phyloP scores from a whole-genome alignment of 2,797 vertebrate species.

The Eremophila alpestris region DNA sequence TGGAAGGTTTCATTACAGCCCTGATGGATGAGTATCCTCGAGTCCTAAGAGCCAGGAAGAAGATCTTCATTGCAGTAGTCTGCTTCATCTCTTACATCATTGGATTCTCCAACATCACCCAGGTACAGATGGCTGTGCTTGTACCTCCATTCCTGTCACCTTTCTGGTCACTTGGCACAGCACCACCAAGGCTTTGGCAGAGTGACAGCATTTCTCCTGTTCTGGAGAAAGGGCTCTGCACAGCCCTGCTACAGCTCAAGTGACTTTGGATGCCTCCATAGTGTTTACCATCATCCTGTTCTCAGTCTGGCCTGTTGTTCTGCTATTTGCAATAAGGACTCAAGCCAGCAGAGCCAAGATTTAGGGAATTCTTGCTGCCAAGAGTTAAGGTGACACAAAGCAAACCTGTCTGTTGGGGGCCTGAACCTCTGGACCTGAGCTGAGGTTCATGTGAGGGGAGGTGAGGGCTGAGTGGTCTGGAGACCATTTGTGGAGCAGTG shows the following conservation, averaged over 20 bases:
- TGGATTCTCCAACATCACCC: conserved; percentile 93
- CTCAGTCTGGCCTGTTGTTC: neutral
- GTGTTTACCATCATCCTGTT: neutral
- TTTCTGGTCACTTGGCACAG: neutral
- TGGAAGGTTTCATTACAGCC: conserved; percentile 92
- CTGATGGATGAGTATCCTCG: conserved; percentile 89
- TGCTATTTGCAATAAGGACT: neutral
- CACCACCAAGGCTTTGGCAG: neutral
- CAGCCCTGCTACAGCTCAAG: neutral
- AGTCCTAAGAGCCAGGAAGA: conserved; percentile 86
- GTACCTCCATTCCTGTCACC: neutral
- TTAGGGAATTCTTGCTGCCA: neutral
- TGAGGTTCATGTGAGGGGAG: rapidly evolving
- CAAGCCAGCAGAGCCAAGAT: neutral
- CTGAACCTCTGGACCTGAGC: neutral
- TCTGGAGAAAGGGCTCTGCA: neutral
- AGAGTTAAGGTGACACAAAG: neutral
- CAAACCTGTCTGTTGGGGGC: neutral
- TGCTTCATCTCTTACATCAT: conserved; percentile 88
- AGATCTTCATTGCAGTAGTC: conserved; percentile 87
- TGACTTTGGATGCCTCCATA: neutral
- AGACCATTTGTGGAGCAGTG: neutral
- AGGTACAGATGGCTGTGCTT: conserved; percentile 71
- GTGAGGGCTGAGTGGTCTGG: neutral
- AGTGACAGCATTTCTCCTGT: neutral